Evolutionary conservation across 2,113 vertebrate species (phyloP), one percentile per base, ranked within the genome.

Genomic region (Ptychochromis oligacanthus): DNA sequence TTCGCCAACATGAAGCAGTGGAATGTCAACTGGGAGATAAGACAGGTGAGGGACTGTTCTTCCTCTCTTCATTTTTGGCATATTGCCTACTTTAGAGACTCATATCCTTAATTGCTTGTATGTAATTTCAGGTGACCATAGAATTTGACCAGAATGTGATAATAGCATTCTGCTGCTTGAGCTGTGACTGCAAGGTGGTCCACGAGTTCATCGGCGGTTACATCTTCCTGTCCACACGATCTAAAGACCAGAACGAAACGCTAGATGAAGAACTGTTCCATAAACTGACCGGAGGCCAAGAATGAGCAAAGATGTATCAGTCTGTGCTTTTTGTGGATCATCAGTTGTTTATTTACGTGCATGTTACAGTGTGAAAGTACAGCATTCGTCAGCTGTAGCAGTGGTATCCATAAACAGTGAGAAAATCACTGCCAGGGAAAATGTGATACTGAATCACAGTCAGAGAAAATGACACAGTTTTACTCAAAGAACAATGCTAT

Each of bases 11-110:
- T 99, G 96, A 99, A 98, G 91, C 98, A 99, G 91, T 99, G 98
- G 98, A 99, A 99, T 46, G 98, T 99, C 52, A 99, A 99, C 94
- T 99, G 98, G 98, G 98, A 99, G 94, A 99, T 98, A 84, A 96
- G 96, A 90, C 98, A 99, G 97, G 98, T 98, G 88, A 77, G 61
- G 5, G 36, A 15, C 40, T 2, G 2, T 18, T 60, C 36, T 60
- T 13, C 2, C 1, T n/a, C 20, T 26, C 20, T 52, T 72, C 54
- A 56, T 36, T 38, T 60, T 6, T 22, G 10, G 4, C 3, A 2
- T 38, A 2, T 40, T 74, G 11, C 15, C 0, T 17, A 9, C 31
- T 26, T 55, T 52, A 22, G 13, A 56, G 17, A 58, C 20, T 14
- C 36, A 5, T 54, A 81, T 62, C 11, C 28, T 49, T 46, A 34